Evolutionary conservation across 2,113 vertebrate species (phyloP), one percentile per base, ranked within the genome.

Genomic region (Xenopus laevis): DNA sequence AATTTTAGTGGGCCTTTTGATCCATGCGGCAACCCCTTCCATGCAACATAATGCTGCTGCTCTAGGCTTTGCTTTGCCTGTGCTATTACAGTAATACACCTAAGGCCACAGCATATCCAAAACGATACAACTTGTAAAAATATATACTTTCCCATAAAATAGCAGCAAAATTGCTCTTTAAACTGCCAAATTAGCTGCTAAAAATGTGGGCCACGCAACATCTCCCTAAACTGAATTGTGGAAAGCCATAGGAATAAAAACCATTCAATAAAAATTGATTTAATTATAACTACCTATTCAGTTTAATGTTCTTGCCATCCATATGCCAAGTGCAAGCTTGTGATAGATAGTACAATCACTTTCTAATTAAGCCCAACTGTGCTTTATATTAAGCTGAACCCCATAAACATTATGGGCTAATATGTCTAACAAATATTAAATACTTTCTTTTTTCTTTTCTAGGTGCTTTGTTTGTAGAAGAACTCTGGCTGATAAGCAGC

Each of bases 281-380:
- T 87, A 79, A 85, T 82, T 82, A 84, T 82, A 79, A 81, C 80
- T 72, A 81, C 80, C 79, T 82, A 80, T 83, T 82, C 82, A 81
- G 78, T 77, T 81, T 82, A 79, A 86, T 81, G 81, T 74, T 84
- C 79, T 82, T 79, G 84, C 78, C 78, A 84, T 81, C 82, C 78
- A 79, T 74, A 79, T 78, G 71, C 78, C 81, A 85, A 83, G 86
- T 74, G 59, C 71, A 83, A 78, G 80, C 83, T 78, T 79, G 73
- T 84, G 83, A 84, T 86, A 81, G 82, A 85, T 86, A 71, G 71
- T 78, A 84, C 71, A 80, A 86, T 88, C 80, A 80, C 81, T 82
- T 89, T 85, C 85, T 82, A 87, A 89, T 88, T 89, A 89, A 88
- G 78, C 85, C 83, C 84, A 81, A 88, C 84, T 86, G 84, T 86